Percentiles rank a stretch among this genome's conserved stretches.
Conservation (phyloP, 1,140 invertebrate genomes). For the Bombus difficillimus region DNA sequence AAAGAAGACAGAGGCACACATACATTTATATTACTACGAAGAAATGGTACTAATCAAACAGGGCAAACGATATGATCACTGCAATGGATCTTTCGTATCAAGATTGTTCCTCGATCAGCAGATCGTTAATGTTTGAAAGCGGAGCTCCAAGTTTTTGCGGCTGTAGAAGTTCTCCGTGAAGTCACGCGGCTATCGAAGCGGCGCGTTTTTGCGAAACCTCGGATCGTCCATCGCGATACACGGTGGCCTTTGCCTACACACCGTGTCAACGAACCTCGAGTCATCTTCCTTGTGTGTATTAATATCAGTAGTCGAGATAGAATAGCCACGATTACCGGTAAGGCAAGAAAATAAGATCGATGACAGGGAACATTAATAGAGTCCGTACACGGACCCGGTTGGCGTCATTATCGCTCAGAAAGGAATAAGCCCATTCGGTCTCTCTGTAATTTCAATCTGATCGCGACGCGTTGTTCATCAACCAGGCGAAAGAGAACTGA, state of each 20-base stretch:
- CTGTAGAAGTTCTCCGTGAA: neutral
- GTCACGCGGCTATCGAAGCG: conserved; percentile 1
- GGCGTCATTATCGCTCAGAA: conserved; percentile 13
- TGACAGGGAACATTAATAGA: conserved; percentile 45
- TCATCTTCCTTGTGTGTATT: conserved; percentile 3
- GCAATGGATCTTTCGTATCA: neutral
- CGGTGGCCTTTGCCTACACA: neutral
- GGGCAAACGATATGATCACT: neutral
- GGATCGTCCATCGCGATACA: neutral
- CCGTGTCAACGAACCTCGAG: neutral
- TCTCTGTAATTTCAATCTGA: conserved; percentile 24
- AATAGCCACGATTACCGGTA: conserved; percentile 19
- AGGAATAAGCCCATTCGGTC: neutral
- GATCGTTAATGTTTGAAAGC: conserved; percentile 4
- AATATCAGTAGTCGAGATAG: neutral
- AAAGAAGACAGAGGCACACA: too few species aligned
- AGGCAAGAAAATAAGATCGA: conserved; percentile 33
- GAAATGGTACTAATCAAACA: too few species aligned
- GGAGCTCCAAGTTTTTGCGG: conserved; percentile 1
- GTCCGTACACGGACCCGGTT: conserved; percentile 1
- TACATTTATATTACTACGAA: too few species aligned
- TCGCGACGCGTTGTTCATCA: neutral
- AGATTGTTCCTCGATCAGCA: neutral
- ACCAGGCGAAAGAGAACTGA: neutral
- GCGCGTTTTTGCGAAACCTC: conserved; percentile 2